Conservation (phyloP, 2,888 invertebrate genomes). For the Bruchidius siliquastri region DNA sequence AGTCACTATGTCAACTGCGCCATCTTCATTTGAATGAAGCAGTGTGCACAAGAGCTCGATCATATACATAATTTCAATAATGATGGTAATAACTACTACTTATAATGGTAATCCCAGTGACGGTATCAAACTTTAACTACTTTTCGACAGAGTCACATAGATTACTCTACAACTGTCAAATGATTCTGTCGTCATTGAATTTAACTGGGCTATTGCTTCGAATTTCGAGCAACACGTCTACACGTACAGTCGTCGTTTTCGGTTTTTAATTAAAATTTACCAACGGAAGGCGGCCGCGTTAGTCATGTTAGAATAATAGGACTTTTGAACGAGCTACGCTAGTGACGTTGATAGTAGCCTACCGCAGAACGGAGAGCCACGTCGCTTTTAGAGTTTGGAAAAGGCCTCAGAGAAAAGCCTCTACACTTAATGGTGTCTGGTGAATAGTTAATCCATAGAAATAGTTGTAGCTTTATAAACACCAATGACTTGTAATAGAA, state of each 20-base stretch:
- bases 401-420: neutral
- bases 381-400: neutral
- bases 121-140: no score
- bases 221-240: neutral
- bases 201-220: neutral
- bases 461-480: no score
- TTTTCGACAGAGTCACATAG: no score
- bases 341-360: neutral
- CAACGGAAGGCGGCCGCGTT: neutral
- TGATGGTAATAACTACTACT: no score
- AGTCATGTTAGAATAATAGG: neutral
- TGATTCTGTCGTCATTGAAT: neutral
- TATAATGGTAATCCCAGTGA: no score
- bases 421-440: neutral
- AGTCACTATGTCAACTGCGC: no score
- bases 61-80: no score
- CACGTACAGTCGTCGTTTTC: neutral
- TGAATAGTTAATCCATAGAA: no score
- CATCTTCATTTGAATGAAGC: no score
- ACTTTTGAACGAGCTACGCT: neutral
- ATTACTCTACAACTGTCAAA: no score
- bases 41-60: no score
- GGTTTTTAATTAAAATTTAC: neutral
- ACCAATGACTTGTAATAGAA: no score
- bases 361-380: neutral